Evolutionary conservation across 2,888 invertebrate species (phyloP).

Genomic region (Tridacna crocea): DNA sequence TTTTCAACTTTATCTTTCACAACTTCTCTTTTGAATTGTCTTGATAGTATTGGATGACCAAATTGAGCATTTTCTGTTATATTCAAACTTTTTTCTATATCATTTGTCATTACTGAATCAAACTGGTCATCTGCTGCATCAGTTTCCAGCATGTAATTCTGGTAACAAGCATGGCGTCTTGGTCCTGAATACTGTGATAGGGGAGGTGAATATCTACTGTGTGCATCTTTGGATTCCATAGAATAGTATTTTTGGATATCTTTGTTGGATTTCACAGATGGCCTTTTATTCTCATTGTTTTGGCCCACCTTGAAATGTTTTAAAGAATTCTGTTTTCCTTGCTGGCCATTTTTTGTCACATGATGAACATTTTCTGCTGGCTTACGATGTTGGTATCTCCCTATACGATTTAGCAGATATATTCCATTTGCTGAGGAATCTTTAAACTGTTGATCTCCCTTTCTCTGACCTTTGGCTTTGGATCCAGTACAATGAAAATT

Average conservation of each 20-base stretch:
- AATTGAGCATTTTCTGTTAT: not conserved
- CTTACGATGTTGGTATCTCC: not conserved
- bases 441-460: conserved; percentile 8
- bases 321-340: not conserved
- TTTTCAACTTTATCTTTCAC: not conserved
- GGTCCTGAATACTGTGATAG: conserved; percentile 22
- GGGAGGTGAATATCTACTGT: conserved; percentile 1
- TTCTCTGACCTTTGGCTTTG: not conserved
- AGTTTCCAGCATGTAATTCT: conserved; percentile 55
- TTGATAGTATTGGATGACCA: not conserved
- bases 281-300: conserved; percentile 14
- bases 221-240: not conserved
- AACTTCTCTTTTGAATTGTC: not conserved
- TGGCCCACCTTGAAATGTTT: not conserved
- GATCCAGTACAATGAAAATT: not conserved
- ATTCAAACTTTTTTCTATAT: not conserved
- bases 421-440: conserved; percentile 17
- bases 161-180: conserved; percentile 42
- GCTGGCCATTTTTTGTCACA: not conserved
- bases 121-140: conserved; percentile 28
- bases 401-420: conserved; percentile 7
- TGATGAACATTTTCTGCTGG: no score
- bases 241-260: conserved; percentile 41
- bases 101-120: not conserved
- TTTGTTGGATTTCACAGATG: conserved; percentile 48